Evolutionary conservation across 2,888 invertebrate genomes (phyloP).

Genomic region (Yponomeuta sedellus): DNA sequence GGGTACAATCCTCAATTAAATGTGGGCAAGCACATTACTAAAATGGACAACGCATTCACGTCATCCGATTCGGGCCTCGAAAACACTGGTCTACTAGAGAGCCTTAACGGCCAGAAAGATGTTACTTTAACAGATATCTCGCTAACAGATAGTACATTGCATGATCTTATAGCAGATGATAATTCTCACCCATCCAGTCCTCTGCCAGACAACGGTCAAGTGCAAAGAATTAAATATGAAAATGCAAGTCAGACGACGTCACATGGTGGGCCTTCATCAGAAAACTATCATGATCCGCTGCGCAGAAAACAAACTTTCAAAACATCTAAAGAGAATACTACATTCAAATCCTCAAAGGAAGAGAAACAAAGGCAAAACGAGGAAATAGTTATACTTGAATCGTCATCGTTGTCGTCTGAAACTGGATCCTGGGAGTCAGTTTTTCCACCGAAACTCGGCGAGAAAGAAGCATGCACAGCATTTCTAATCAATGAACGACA

Average conservation of each 20-base stretch:
- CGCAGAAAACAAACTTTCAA: constrained; percentile 24
- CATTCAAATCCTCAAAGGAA: constrained; percentile 62
- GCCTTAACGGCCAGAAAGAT: constrained; percentile 54
- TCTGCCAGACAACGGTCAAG: constrained; percentile 30
- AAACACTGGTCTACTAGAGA: constrained; percentile 57
- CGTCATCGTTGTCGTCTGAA: constrained; percentile 79
- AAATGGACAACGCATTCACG: constrained; percentile 60
- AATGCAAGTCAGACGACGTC: constrained; percentile 26
- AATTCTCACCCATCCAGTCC: constrained; percentile 37
- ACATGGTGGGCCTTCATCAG: constrained; percentile 29
- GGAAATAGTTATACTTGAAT: constrained; percentile 78
- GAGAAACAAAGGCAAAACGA: constrained; percentile 79
- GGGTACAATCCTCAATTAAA: constrained; percentile 42
- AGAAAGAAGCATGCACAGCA: constrained; percentile 60
- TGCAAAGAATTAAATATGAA: constrained; percentile 28
- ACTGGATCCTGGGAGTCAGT: constrained; percentile 81
- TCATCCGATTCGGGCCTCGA: constrained; percentile 69
- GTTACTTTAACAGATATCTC: constrained; percentile 56
- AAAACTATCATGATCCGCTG: constrained; percentile 30
- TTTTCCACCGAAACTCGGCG: constrained; percentile 63
- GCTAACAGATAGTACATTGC: constrained; percentile 60
- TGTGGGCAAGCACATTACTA: constrained; percentile 42
- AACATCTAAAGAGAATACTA: constrained; percentile 31
- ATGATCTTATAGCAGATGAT: constrained; percentile 54
- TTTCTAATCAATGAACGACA: constrained; percentile 57